Conservation (phyloP, 2,113 vertebrate species). For the Tauraco erythrolophus region DNA sequence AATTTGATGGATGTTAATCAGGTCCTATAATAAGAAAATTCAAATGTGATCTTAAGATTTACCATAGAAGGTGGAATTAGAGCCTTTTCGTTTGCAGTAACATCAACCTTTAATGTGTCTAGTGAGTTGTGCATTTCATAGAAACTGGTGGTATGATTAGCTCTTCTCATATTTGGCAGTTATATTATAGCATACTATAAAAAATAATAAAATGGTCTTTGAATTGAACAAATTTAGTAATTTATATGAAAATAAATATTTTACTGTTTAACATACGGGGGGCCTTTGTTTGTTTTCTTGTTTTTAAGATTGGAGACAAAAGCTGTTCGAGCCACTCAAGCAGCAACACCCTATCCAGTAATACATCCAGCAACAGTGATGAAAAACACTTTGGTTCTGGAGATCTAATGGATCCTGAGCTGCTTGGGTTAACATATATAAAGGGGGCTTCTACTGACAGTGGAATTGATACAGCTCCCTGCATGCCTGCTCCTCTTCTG, state of each 20-base stretch:
- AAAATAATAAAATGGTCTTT: background rate
- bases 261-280: background rate
- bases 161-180: background rate
- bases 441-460: constrained; percentile 96
- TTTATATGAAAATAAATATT: constrained; percentile 20
- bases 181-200: background rate
- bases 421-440: constrained; percentile 91
- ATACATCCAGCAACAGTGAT: constrained; percentile 93
- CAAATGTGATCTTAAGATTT: constrained; percentile 13
- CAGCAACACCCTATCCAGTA: constrained; percentile 93
- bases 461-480: constrained; percentile 92
- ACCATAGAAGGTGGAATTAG: background rate
- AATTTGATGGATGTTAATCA: constrained; percentile 24
- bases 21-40: constrained; percentile 16
- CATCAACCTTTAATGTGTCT: constrained; percentile 11
- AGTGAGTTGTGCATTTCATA: constrained; percentile 24
- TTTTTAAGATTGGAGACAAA: constrained; percentile 87
- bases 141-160: background rate
- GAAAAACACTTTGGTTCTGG: constrained; percentile 95
- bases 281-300: background rate
- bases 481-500: constrained; percentile 78
- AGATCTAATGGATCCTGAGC: constrained; percentile 93
- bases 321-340: constrained; percentile 93
- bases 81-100: constrained; percentile 12
- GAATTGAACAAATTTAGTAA: constrained; percentile 2